Percentiles rank a stretch among this genome's conserved stretches.
Conservation (phyloP, 2,113 vertebrate genomes). For the Crotalus tigris region DNA sequence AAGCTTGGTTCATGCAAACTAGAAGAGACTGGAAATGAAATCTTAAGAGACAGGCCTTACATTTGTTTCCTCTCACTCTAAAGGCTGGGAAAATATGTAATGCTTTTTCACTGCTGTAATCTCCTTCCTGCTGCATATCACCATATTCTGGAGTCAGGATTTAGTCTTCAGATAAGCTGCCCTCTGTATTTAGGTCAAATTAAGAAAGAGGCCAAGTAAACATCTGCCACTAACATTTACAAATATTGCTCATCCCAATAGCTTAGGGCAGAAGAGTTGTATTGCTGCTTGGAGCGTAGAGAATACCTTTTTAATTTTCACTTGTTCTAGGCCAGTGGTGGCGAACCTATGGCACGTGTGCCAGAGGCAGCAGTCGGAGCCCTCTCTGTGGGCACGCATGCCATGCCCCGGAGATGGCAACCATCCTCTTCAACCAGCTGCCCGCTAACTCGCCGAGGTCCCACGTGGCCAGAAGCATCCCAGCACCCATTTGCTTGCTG, state of each 20-base stretch:
- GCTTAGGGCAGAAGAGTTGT: not conserved
- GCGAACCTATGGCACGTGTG: too few relatives aligned
- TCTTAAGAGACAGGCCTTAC: not conserved
- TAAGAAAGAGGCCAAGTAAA: not conserved
- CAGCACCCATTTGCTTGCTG: too few relatives aligned
- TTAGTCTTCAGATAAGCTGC: not conserved
- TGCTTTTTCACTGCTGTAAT: not conserved
- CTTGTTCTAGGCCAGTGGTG: not conserved
- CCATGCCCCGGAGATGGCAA: too few relatives aligned
- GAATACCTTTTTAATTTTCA: not conserved
- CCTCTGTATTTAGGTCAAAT: not conserved
- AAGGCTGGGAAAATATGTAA: not conserved
- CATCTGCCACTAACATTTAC: not conserved
- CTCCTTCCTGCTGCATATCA: not conserved
- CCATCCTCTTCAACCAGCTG: too few relatives aligned
- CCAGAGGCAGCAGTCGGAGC: too few relatives aligned
- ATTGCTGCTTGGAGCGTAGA: not conserved
- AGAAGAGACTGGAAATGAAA: not conserved
- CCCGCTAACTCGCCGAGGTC: too few relatives aligned
- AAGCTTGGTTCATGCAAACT: not conserved
- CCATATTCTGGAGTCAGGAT: not conserved
- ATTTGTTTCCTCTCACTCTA: not conserved
- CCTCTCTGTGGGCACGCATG: too few relatives aligned
- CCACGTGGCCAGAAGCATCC: too few relatives aligned
- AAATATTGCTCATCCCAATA: not conserved